Percentiles rank a stretch among this genome's conserved stretches.
phyloP scores from a whole-genome alignment of 2,797 vertebrate species.

The Halcyon smyrnensis region DNA sequence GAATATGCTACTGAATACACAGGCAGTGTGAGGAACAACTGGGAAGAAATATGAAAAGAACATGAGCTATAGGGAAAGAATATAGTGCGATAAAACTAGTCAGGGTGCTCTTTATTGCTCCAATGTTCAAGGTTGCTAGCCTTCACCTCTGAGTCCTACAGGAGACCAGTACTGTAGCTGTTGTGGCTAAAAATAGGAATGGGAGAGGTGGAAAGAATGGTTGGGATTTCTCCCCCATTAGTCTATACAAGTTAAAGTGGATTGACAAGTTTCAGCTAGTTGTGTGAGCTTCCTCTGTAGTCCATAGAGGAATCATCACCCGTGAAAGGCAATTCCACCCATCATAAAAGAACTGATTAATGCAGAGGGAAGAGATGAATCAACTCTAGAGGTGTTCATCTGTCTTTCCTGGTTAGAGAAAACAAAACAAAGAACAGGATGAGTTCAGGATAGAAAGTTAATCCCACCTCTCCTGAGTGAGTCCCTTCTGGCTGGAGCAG shows the following conservation, averaged over 20 bases:
- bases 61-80: neutral
- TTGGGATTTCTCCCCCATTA: neutral
- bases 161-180: neutral
- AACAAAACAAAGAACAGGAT: neutral
- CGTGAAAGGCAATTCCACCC: neutral
- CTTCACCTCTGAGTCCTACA: neutral
- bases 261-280: neutral
- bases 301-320: neutral
- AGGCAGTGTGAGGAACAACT: neutral
- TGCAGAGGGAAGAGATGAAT: neutral
- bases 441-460: neutral
- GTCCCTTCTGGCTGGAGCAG: neutral
- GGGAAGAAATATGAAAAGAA: neutral
- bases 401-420: neutral
- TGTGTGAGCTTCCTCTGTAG: neutral
- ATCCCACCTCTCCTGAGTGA: neutral
- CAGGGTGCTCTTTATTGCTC: neutral
- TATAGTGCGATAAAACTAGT: neutral
- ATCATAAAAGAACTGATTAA: neutral
- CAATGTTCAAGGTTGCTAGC: neutral
- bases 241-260: neutral
- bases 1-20: neutral
- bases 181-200: neutral
- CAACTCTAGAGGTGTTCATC: neutral
- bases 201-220: neutral